Evolutionary conservation across 2,113 vertebrate genomes (phyloP).

Genomic region (Sander vitreus): DNA sequence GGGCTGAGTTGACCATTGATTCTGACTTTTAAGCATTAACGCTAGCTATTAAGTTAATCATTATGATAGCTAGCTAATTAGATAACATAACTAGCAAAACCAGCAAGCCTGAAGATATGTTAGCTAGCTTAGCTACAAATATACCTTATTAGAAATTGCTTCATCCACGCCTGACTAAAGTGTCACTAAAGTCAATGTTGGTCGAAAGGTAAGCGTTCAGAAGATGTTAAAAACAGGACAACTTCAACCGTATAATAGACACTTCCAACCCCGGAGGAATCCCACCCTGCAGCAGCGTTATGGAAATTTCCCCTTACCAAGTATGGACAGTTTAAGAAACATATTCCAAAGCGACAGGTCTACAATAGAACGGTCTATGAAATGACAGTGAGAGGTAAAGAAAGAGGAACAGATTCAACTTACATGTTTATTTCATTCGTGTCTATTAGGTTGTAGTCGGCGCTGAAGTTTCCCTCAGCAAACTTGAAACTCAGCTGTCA

Average conservation of each 20-base stretch:
- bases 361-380: background rate
- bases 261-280: conserved; percentile 15
- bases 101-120: background rate
- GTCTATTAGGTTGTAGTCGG: conserved; percentile 31
- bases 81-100: background rate
- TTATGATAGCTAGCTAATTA: background rate
- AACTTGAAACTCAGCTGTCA: conserved; percentile 76
- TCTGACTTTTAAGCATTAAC: background rate
- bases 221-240: background rate
- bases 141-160: background rate
- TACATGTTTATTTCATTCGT: conserved; percentile 45
- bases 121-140: background rate
- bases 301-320: conserved; percentile 38
- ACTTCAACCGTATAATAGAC: conserved; percentile 2
- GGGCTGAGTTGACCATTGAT: background rate
- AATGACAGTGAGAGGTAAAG: background rate
- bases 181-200: background rate
- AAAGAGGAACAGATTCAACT: conserved; percentile 7
- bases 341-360: background rate
- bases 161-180: background rate
- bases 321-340: conserved; percentile 23
- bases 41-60: background rate
- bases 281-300: conserved; percentile 43
- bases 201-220: background rate
- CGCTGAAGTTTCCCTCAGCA: conserved; percentile 40